Evolutionary conservation across 1,140 invertebrate genomes (phyloP), one percentile per base, ranked within the genome.

Genomic region (Zaprionus ornatus): DNA sequence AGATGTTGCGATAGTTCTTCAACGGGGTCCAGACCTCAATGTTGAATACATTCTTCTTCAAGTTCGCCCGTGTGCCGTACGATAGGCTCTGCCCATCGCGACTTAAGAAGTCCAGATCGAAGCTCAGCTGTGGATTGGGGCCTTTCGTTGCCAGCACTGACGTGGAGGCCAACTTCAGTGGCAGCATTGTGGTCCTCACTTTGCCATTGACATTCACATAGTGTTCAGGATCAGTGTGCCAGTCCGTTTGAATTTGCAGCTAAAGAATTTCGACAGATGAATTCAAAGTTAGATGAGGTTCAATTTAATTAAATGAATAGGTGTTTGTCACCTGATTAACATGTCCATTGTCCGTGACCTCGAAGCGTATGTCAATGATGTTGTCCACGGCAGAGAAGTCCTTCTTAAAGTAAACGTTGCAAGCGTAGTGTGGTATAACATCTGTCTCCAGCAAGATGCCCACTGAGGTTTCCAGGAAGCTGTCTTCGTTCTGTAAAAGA

Each of bases 311-410:
- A 7, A 10, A 1, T 3, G 13, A 3, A 10, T 68, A 10, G 9
- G 23, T 27, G 4, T 50, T n/a, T 12, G 13, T 70, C 6, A 91
- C 90, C 79, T 83, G 79, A 54, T 91, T 92, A 0, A 86, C 10
- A 0, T 67, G 74, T 29, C 76, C 85, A 69, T 92, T 87, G 40
- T 92, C 87, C 6, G 67, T 92, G 29, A 94, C 92, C 56, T 94
- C 94, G 37, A 94, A 93, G 1, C 94, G 94, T 10, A 94, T 93
- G 4, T 94, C 93, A 0, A 96, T 63, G 6, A 93, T 84, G 45
- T 95, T 96, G 69, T 95, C 95, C 0, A 93, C 88, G 23, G 94
- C 94, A 0, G 94, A 94, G 55, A 96, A 95, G 81, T 96, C 95
- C 77, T 96, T 96, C 68, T 95, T 95, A 7, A 95, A 94, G 48